Evolutionary conservation across 37 sponge, comb jelly and placozoan species (phyloP), one percentile per base, ranked within the genome.

Genomic region (Cliona cf. orientalis): DNA sequence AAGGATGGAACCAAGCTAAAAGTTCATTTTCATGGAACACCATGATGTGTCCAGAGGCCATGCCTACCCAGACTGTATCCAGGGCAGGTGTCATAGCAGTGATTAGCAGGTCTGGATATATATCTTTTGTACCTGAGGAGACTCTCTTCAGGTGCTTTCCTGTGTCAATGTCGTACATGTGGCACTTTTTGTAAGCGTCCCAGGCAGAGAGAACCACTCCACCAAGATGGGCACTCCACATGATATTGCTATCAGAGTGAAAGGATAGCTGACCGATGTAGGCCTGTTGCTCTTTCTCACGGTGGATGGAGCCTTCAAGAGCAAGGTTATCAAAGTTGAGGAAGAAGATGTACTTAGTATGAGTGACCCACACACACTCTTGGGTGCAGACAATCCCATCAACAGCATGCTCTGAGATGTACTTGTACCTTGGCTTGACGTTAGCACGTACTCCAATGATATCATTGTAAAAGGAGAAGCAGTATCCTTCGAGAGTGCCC

Each of bases 41-140:
- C 71, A 90, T 26, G 31, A 94, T 87, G 73, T 76, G 88, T 2
- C 95, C 95, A 53, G 71, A 72, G 34, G 88, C 77, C 88, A 87
- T 84, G 0, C 91, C 95, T 23, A 92, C 62, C 91, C 91, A 94
- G 1, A 94, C 72, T 0, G 85, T 88, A 59, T 94, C 95, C 39
- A 91, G 65, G 45, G 82, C 89, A 0, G 75, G 58, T 39, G 80
- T 67, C 72, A 91, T 80, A 42, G 78, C 79, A 29, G 85, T 90
- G 26, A 94, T 91, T 57, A 72, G 58, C 14, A 31, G n/a, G 38
- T 88, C 88, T 26, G 42, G 26, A 11, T 46, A 39, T 53, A 26
- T 65, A 1, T 37, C n/a, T n/a, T n/a, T n/a, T n/a, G n/a, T 31
- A 5, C 7, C 67, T 33, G 58, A 29, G 2, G 63, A 26, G 6